These are phyloP conservation scores for Saccopteryx bilineata DNA, from an alignment of 2,113 vertebrate genomes.

Conservation along the genomic window DNA sequence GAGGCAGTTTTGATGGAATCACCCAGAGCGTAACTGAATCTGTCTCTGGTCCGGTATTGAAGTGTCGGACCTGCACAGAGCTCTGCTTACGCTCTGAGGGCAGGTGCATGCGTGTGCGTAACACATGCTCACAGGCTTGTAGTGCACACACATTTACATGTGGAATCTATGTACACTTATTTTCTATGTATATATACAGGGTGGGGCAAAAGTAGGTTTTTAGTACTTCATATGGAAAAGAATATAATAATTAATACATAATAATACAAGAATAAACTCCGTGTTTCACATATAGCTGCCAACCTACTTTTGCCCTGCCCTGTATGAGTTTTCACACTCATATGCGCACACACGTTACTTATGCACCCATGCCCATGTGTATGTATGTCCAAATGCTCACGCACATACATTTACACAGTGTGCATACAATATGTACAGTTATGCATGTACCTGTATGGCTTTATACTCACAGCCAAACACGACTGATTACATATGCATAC, in stretches of 20 bases:
- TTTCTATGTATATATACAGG: background rate
- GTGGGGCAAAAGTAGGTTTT: background rate
- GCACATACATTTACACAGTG: background rate
- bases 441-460: background rate
- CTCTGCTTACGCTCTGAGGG: background rate
- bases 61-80: background rate
- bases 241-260: background rate
- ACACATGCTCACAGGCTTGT: background rate
- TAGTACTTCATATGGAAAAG: background rate
- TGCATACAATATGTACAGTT: background rate
- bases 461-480: background rate
- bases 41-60: constrained; percentile 39
- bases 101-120: background rate
- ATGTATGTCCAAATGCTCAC: background rate
- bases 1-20: constrained; percentile 82
- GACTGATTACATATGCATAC: background rate
- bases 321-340: background rate
- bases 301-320: background rate
- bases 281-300: background rate
- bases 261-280: background rate
- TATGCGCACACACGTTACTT: too few species aligned
- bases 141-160: background rate
- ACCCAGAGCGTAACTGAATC: constrained; percentile 69
- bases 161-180: background rate
- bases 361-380: background rate